Evolutionary conservation across 2,797 vertebrate genomes (phyloP).

Genomic region (Crenichthys baileyi): DNA sequence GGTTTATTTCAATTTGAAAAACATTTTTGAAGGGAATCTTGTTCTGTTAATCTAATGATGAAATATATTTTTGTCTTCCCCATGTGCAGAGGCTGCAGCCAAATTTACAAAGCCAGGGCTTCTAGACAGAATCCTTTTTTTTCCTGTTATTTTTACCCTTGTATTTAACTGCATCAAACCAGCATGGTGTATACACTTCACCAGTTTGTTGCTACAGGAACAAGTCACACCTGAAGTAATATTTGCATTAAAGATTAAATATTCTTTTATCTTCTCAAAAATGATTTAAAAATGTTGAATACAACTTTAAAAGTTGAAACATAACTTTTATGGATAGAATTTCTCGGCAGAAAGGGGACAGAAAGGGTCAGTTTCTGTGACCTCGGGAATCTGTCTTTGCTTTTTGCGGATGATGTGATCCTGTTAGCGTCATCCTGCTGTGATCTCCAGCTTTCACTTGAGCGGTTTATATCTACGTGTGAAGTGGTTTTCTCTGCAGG

Average conservation of each 20-base stretch:
- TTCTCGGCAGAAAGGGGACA: too few species aligned
- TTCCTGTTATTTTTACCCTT: not conserved
- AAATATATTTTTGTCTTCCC: conserved; percentile 22
- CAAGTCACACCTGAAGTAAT: not conserved
- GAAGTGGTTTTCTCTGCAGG: too few species aligned
- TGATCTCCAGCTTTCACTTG: too few species aligned
- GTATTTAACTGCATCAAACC: not conserved
- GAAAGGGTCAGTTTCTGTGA: too few species aligned
- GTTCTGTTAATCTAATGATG: conserved; percentile 18
- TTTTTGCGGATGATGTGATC: too few species aligned
- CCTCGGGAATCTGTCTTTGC: too few species aligned
- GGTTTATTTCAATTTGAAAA: conserved; percentile 54
- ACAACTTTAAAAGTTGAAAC: not conserved
- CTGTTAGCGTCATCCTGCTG: too few species aligned
- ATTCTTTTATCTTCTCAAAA: not conserved
- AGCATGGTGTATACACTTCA: not conserved
- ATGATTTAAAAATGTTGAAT: not conserved
- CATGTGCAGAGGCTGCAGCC: conserved; percentile 5
- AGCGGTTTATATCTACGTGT: too few species aligned
- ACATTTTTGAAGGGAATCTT: conserved; percentile 21
- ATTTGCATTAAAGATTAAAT: not conserved
- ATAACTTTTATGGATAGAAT: not conserved
- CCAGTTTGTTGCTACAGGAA: not conserved
- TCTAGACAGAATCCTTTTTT: not conserved
- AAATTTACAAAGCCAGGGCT: not conserved